Evolutionary conservation across 2,113 vertebrate species (phyloP).

Genomic region (Pachypanchax playfairii): DNA sequence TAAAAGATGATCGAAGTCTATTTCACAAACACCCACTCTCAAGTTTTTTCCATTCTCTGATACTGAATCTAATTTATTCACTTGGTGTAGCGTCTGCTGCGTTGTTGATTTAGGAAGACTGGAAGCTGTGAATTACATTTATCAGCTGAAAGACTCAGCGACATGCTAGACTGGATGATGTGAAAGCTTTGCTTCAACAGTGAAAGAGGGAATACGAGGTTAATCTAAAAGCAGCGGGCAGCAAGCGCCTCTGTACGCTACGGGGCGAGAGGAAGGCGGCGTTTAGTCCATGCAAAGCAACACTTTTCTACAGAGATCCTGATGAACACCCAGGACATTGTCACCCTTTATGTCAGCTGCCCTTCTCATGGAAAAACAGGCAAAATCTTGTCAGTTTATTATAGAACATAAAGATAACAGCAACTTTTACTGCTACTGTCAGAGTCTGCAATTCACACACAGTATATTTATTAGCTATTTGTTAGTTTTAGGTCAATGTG

Average conservation of each 20-base stretch:
- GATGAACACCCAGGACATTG: conserved; percentile 64
- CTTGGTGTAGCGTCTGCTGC: conserved; percentile 35
- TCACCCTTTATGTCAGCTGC: conserved; percentile 56
- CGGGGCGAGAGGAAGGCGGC: conserved; percentile 42
- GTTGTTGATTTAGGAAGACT: conserved; percentile 59
- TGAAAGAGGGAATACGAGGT: conserved; percentile 61
- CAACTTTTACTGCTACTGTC: conserved; percentile 37
- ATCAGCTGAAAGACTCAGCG: conserved; percentile 63
- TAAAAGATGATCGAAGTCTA: conserved; percentile 45
- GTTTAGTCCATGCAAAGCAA: conserved; percentile 43
- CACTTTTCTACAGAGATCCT: conserved; percentile 55
- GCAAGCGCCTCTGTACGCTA: conserved; percentile 41
- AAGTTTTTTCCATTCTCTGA: conserved; percentile 21
- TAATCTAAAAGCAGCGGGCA: conserved; percentile 67
- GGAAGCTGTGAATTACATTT: conserved; percentile 68
- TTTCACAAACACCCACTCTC: conserved; percentile 48
- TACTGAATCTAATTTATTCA: conserved; percentile 65
- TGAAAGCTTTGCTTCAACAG: conserved; percentile 57
- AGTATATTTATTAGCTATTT: conserved; percentile 43
- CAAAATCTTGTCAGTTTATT: conserved; percentile 56
- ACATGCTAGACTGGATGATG: conserved; percentile 65
- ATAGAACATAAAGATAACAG: conserved; percentile 59
- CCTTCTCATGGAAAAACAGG: too few species aligned
- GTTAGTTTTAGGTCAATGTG: conserved; percentile 24
- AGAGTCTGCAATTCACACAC: conserved; percentile 26